Evolutionary conservation across 2,888 invertebrate species (phyloP).

Genomic region (Cinara cedri): DNA sequence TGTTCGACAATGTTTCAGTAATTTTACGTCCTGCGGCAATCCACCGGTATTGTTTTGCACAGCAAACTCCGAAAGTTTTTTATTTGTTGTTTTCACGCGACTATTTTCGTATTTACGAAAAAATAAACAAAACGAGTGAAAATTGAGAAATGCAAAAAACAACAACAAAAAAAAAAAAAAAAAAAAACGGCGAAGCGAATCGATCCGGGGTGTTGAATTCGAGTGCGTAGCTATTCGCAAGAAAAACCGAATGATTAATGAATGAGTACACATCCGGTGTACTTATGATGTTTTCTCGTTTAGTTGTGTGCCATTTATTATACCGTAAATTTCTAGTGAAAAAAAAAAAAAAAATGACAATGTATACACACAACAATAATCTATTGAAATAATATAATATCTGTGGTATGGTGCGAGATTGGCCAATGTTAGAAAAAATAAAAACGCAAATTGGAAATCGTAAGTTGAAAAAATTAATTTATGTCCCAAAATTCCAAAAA

Average conservation of each 20-base stretch:
- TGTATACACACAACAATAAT: not conserved
- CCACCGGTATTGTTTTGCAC: too few species aligned
- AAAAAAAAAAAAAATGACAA: not conserved
- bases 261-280: not conserved
- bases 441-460: too few species aligned
- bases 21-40: too few species aligned
- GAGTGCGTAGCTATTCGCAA: constrained; percentile 5
- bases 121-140: constrained; percentile 25
- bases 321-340: constrained; percentile 17
- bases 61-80: not conserved
- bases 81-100: not conserved
- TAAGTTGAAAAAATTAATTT: too few species aligned
- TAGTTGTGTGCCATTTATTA: constrained; percentile 16
- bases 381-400: not conserved
- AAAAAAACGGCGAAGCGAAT: constrained; percentile 36
- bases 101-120: too few species aligned
- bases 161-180: not conserved
- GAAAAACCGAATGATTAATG: constrained; percentile 20
- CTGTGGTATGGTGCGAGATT: not conserved
- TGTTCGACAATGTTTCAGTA: not conserved
- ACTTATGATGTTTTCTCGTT: not conserved
- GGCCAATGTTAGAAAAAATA: too few species aligned
- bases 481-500: too few species aligned
- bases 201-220: constrained; percentile 13
- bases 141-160: constrained; percentile 25